These are phyloP conservation scores for Oophaga pumilio DNA, from an alignment of 2,113 vertebrate genomes.

Conservation along the genomic window DNA sequence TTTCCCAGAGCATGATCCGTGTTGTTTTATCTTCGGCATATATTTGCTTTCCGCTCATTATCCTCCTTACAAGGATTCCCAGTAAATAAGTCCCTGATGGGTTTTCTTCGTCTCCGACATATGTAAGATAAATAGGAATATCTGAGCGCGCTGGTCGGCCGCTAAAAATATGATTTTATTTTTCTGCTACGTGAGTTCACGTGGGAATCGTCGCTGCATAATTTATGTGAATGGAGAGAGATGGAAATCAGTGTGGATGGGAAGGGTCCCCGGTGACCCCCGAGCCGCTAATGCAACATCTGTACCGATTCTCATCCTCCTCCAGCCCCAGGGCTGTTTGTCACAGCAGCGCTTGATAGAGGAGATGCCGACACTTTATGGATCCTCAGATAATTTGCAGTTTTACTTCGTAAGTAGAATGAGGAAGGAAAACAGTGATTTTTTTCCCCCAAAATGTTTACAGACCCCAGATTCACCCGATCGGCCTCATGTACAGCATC, in stretches of 20 bases:
- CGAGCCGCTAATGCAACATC: constrained; percentile 52
- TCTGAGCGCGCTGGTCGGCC: not conserved
- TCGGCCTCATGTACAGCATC: not conserved
- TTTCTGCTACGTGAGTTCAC: constrained; percentile 22
- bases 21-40: constrained; percentile 29
- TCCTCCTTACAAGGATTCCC: not conserved
- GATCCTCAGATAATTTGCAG: not conserved
- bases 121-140: constrained; percentile 44
- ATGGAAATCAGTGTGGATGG: constrained; percentile 35
- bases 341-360: constrained; percentile 32
- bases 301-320: constrained; percentile 46
- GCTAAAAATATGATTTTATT: constrained; percentile 43
- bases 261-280: constrained; percentile 38
- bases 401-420: constrained; percentile 29
- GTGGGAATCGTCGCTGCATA: constrained; percentile 45
- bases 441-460: not conserved
- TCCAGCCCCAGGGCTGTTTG: constrained; percentile 37
- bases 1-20: not conserved
- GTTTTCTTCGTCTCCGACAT: not conserved
- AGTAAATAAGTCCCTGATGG: constrained; percentile 26
- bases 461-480: not conserved
- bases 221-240: constrained; percentile 45
- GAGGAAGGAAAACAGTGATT: not conserved
- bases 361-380: constrained; percentile 1
- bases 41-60: constrained; percentile 34